Percentiles rank a stretch among this genome's conserved stretches.
Evolutionary conservation across 2,113 vertebrate species (phyloP).

Genomic region (Pedionomus torquatus): DNA sequence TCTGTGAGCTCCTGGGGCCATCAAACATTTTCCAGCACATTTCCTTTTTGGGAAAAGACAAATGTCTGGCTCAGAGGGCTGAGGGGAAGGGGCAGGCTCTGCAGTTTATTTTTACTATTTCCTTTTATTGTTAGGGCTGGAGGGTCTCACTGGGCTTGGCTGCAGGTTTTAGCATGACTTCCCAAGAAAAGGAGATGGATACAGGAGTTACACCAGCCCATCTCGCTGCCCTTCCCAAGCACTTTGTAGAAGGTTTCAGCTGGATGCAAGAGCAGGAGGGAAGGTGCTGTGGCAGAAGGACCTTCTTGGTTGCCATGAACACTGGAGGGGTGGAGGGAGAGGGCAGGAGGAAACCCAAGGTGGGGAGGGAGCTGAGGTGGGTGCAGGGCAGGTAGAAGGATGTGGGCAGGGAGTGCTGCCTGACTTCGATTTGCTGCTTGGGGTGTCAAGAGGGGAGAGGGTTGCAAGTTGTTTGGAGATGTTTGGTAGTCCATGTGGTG

Average conservation of each 20-base stretch:
- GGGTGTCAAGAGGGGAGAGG: neutral
- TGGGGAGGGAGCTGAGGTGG: neutral
- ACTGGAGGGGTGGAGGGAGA: neutral
- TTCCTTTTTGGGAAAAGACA: neutral
- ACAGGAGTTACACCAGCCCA: neutral
- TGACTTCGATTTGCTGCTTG: neutral
- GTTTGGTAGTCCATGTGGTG: fast-evolving
- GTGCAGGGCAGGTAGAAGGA: neutral
- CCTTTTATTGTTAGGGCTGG: slow-evolving; percentile 28
- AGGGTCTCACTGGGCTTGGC: neutral
- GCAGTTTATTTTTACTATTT: slow-evolving; percentile 40
- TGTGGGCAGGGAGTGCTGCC: fast-evolving
- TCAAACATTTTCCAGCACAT: neutral
- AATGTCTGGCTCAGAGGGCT: neutral
- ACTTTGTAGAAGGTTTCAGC: neutral
- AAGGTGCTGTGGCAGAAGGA: fast-evolving
- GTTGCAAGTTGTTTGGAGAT: neutral
- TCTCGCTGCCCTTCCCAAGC: neutral
- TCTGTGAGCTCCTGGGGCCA: neutral
- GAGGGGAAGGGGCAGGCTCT: neutral
- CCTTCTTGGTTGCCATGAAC: fast-evolving
- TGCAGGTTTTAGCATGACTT: neutral
- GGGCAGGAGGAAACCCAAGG: neutral
- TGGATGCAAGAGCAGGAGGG: neutral
- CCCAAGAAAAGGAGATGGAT: neutral